These are phyloP conservation scores for Scaptomyza hsui DNA, from an alignment of 1,140 invertebrate genomes.

Conservation along the genomic window DNA sequence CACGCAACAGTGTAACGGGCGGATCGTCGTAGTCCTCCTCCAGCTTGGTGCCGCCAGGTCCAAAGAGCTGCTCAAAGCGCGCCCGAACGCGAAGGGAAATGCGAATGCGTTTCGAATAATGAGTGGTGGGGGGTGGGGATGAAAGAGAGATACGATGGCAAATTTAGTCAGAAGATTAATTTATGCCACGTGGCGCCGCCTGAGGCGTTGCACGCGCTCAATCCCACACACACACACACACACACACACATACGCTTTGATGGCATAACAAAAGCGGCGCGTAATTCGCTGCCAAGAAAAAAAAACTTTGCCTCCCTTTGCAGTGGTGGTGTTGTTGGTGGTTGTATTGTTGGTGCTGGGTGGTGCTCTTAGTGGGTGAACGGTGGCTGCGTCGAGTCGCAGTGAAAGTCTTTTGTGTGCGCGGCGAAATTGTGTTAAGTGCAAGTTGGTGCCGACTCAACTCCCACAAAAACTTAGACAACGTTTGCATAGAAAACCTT, in stretches of 20 bases:
- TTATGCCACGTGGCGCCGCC: constrained; percentile 75
- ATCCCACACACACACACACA: constrained; percentile 48
- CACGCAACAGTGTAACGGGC: constrained; percentile 83
- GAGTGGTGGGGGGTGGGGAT: constrained; percentile 10
- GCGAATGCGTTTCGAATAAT: constrained; percentile 9
- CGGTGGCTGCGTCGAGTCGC: constrained; percentile 43
- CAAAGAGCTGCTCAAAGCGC: constrained; percentile 69
- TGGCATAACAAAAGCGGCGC: constrained; percentile 61
- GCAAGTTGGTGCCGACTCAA: constrained; percentile 62
- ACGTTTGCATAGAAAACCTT: constrained; percentile 73
- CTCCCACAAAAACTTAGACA: constrained; percentile 49
- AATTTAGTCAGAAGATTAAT: constrained; percentile 77
- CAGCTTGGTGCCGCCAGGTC: constrained; percentile 76
- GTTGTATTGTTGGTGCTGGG: constrained; percentile 1
- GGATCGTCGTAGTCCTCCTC: constrained; percentile 83
- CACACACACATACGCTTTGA: constrained; percentile 57
- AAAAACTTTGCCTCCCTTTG: constrained; percentile 37
- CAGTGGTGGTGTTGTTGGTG: constrained; percentile 5
- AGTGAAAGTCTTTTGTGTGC: constrained; percentile 80
- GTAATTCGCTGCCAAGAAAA: constrained; percentile 35
- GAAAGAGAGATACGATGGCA: constrained; percentile 39
- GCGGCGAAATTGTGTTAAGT: constrained; percentile 78
- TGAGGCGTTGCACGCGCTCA: constrained; percentile 68
- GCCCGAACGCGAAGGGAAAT: constrained; percentile 14
- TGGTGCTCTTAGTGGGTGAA: background rate